Conservation (phyloP, 2,113 vertebrate species). For the Gadus chalcogrammus region DNA sequence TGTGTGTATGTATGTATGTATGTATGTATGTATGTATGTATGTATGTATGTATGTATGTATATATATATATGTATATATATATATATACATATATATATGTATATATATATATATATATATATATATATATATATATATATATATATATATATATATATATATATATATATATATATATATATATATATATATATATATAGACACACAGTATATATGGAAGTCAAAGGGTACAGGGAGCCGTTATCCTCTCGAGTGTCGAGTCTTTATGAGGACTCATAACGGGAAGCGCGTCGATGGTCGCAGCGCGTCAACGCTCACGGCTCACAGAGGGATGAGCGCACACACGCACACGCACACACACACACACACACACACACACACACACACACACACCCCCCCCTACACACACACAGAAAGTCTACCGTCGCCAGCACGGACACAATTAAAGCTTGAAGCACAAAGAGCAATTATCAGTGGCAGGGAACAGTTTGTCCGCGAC, state of each 20-base stretch:
- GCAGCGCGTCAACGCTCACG: no score
- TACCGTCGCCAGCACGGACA: conserved; percentile 37
- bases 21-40: no score
- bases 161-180: no score
- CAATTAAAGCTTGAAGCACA: conserved; percentile 53
- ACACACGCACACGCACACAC: no score
- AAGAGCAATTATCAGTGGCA: conserved; percentile 53
- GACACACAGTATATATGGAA: neutral
- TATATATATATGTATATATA: neutral
- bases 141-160: no score
- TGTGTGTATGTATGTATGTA: neutral
- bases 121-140: no score
- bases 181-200: no score
- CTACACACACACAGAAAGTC: conserved; percentile 3
- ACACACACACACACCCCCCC: no score
- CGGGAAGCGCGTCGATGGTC: neutral
- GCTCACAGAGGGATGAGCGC: no score
- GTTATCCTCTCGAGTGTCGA: conserved; percentile 28
- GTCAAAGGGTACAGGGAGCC: conserved; percentile 34
- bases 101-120: no score
- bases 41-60: neutral
- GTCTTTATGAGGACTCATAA: conserved; percentile 53
- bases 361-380: no score
- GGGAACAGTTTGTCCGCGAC: conserved; percentile 38
- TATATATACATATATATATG: no score